Percentiles rank a stretch among this genome's conserved stretches.
Conservation (phyloP, 1,140 invertebrate species). For the Ceratitis capitata region DNA sequence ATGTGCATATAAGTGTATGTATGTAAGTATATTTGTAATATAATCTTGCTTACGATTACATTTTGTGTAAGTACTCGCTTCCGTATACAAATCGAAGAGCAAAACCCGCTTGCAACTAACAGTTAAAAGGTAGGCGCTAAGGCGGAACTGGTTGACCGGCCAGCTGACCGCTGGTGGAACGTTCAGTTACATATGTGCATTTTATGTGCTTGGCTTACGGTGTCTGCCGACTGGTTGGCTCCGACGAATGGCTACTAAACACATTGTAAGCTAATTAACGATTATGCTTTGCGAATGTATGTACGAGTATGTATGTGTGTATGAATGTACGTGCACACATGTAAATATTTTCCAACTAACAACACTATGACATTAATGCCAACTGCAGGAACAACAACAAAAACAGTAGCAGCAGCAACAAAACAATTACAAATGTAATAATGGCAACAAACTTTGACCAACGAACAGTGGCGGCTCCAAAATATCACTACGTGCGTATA, state of each 20-base stretch:
- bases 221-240: background rate
- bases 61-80: slow-evolving; percentile 6
- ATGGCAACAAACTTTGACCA: background rate
- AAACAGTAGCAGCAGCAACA: background rate
- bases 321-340: background rate
- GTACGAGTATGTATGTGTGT: too few species aligned
- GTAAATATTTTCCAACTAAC: slow-evolving; percentile 24
- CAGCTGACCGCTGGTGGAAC: background rate
- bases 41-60: background rate
- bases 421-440: background rate
- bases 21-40: background rate
- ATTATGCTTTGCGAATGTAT: slow-evolving; percentile 42
- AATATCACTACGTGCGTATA: background rate
- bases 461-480: background rate
- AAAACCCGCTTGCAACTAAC: background rate
- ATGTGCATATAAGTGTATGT: background rate
- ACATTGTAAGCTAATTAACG: slow-evolving; percentile 42
- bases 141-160: background rate
- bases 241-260: background rate
- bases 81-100: background rate
- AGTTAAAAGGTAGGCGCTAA: background rate
- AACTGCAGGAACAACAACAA: background rate
- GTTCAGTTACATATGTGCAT: too few species aligned
- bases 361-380: slow-evolving; percentile 9
- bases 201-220: background rate